Evolutionary conservation across 2,797 vertebrate species (phyloP), one percentile per base, ranked within the genome.

Genomic region (Prunella strophiata): DNA sequence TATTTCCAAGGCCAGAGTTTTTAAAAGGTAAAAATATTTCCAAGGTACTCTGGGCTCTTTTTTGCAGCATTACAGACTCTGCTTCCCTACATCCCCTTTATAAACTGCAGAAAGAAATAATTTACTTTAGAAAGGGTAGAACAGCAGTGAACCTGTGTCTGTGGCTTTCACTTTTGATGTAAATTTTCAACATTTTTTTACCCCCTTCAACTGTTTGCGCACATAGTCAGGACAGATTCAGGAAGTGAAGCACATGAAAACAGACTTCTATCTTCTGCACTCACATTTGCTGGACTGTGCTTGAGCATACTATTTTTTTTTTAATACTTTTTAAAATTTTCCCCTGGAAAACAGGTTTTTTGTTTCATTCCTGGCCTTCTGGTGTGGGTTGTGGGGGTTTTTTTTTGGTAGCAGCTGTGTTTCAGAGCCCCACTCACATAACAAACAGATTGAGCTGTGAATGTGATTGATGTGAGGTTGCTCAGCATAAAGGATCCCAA

Each of bases 331-430:
- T n/a, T n/a, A n/a, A n/a, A n/a, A n/a, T 48, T 34, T 3, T 2
- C 34, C 34, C 34, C 2, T 68, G 38, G 4, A 55, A 21, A 17
- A 7, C 43, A 43, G 13, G 3, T 0, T 51, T 50, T 51, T 73
- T 7, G 2, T 54, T 92, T 20, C 2, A 1, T 42, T 67, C 36
- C 29, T 73, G 34, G 3, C 8, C 38, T 86, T 78, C 38, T 89
- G 20, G 0, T 71, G 13, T 45, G 48, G 13, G 1, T 0, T 51
- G 3, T 7, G 2, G 3, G 3, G 3, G 34, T 7, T 9, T 34
- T 65, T 45, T 52, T 38, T 75, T 32, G 2, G 4, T 47, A 34
- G 16, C 23, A 32, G 7, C 17, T 62, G 19, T 55, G 26, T 26
- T 50, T 6, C n/a, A 72, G 47, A 68, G 16, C 19, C 10, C 12